Conservation (phyloP, 2,888 invertebrate genomes). For the Andrena chrysosceles region DNA sequence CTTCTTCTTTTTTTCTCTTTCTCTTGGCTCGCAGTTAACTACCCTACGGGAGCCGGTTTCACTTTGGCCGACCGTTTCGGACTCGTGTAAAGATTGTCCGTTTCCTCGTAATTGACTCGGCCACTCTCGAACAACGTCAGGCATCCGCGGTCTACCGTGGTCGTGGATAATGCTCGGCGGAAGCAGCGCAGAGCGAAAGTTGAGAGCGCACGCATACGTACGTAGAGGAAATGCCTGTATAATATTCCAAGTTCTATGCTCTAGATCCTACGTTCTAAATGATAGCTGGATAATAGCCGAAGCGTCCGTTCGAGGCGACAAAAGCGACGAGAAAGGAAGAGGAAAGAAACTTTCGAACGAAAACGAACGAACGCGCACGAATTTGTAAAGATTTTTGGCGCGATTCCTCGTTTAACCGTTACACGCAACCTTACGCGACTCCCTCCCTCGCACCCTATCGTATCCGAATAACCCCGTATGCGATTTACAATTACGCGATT, state of each 20-base stretch:
- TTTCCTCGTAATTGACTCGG: too few relatives aligned
- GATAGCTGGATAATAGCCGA: background rate
- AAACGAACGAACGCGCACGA: slow-evolving; percentile 44
- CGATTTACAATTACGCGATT: slow-evolving; percentile 77
- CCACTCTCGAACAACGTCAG: too few relatives aligned
- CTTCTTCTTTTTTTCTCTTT: background rate
- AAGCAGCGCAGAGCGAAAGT: too few relatives aligned
- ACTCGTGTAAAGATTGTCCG: background rate
- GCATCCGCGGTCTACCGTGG: too few relatives aligned
- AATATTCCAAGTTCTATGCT: too few relatives aligned
- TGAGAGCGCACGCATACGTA: too few relatives aligned
- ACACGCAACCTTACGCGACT: slow-evolving; percentile 21
- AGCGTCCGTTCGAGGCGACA: background rate
- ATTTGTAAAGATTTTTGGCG: slow-evolving; percentile 77
- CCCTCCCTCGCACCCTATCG: slow-evolving; percentile 42
- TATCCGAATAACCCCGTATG: slow-evolving; percentile 62
- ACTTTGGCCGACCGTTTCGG: too few relatives aligned
- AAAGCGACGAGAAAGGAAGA: background rate
- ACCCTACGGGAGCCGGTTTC: too few relatives aligned
- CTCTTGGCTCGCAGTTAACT: too few relatives aligned
- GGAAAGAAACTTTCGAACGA: background rate
- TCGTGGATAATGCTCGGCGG: too few relatives aligned
- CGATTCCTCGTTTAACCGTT: slow-evolving; percentile 37
- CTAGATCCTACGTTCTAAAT: too few relatives aligned
- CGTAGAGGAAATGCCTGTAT: too few relatives aligned